Conservation (phyloP, 2,888 invertebrate species). For the Lasius platythorax region DNA sequence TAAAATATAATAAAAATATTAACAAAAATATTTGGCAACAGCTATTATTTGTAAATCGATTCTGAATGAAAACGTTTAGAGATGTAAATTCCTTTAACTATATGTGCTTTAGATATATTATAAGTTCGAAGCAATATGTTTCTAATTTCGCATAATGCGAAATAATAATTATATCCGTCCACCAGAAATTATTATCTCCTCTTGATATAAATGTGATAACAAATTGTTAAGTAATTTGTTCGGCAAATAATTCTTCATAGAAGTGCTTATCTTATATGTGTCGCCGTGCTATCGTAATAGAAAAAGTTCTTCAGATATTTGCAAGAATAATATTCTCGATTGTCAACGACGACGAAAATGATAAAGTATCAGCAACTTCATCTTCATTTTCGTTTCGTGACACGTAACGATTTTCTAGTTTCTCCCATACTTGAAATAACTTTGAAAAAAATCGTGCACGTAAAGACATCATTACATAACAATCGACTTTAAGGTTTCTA, state of each 20-base stretch:
- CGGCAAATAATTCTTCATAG: not conserved
- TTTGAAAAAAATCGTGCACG: conserved; percentile 36
- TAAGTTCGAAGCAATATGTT: not conserved
- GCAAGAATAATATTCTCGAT: not conserved
- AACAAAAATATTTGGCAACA: not conserved
- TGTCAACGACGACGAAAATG: not conserved
- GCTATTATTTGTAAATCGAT: not conserved
- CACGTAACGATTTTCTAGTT: conserved; percentile 44
- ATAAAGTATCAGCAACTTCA: not conserved
- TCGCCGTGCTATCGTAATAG: not conserved
- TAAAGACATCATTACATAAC: conserved; percentile 40
- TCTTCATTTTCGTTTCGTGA: conserved; percentile 28
- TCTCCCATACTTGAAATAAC: not conserved
- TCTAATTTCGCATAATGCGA: not conserved
- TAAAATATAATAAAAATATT: not conserved
- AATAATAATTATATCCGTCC: not conserved
- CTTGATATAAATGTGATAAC: not conserved
- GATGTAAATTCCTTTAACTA: not conserved
- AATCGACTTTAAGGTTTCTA: conserved; percentile 26
- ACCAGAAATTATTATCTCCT: not conserved
- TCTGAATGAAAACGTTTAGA: not conserved
- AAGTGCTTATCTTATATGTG: not conserved
- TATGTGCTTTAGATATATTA: not conserved
- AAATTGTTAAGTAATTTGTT: not conserved
- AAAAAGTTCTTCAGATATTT: not conserved